These are phyloP conservation scores for Blastobasis lacticolella DNA, from an alignment of 2,888 invertebrate species.

Conservation along the genomic window DNA sequence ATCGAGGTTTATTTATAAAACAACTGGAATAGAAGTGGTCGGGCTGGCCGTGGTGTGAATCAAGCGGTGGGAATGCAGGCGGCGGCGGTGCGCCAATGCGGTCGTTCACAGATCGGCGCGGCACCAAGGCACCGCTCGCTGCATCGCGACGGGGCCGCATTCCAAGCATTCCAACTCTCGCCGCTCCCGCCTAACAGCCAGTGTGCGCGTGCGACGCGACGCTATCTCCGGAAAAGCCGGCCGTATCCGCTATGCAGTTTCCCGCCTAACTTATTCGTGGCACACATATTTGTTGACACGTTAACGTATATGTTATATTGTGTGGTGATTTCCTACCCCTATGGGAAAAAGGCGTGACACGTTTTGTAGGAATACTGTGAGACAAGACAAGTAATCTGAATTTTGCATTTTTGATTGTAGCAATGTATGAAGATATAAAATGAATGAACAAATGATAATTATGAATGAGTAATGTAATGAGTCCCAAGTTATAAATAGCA, in stretches of 20 bases:
- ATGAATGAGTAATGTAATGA: too few species aligned
- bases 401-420: too few species aligned
- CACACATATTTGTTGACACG: too few species aligned
- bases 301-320: too few species aligned
- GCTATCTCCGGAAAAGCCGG: slow-evolving; percentile 16
- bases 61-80: slow-evolving; percentile 31
- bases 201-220: slow-evolving; percentile 7
- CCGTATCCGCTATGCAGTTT: slow-evolving; percentile 9
- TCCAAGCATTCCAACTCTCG: slow-evolving; percentile 47
- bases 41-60: slow-evolving; percentile 21
- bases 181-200: slow-evolving; percentile 16
- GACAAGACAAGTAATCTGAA: too few species aligned
- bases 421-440: too few species aligned
- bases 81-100: slow-evolving; percentile 23
- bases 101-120: slow-evolving; percentile 41
- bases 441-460: too few species aligned
- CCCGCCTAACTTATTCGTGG: too few species aligned
- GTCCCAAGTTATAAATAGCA: too few species aligned
- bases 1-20: background rate
- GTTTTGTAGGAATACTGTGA: too few species aligned
- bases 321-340: too few species aligned
- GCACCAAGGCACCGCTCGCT: slow-evolving; percentile 6
- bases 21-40: slow-evolving; percentile 1
- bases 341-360: too few species aligned
- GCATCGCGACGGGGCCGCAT: slow-evolving; percentile 44